Conservation (phyloP, 2,797 vertebrate species). For the Leucoraja ocellata region DNA sequence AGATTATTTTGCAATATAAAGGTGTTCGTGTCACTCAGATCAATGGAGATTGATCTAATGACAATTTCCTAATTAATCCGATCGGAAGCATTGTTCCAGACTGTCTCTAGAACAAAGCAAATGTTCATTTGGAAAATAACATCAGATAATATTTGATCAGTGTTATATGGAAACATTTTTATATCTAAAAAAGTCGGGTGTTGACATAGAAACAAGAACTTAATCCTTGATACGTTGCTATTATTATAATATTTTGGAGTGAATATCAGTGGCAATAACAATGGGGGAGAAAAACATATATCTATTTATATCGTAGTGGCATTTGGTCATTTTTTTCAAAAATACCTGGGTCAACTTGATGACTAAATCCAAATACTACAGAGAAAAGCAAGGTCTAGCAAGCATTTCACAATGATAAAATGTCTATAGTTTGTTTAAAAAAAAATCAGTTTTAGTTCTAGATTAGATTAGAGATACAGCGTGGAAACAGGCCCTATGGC, state of each 20-base stretch:
- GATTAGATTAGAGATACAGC: too few species aligned
- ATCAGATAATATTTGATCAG: not conserved
- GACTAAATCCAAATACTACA: too few species aligned
- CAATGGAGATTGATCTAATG: not conserved
- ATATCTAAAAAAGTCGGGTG: not conserved
- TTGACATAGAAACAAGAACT: not conserved
- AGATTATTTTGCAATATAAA: too few species aligned
- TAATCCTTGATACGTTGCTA: not conserved
- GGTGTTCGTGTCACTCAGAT: not conserved
- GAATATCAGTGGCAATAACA: not conserved
- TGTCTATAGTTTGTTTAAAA: too few species aligned
- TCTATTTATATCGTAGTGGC: not conserved
- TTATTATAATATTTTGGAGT: not conserved
- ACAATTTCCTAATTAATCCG: not conserved
- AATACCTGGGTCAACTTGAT: not conserved
- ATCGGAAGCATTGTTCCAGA: not conserved
- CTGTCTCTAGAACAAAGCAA: not conserved
- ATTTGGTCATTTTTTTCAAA: not conserved
- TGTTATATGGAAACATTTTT: not conserved
- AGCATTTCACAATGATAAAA: too few species aligned
- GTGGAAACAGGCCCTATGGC: too few species aligned
- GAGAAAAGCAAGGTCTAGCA: too few species aligned
- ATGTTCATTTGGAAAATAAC: not conserved
- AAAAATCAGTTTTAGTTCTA: too few species aligned
- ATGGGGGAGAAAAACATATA: too few species aligned